Conservation (phyloP, 2,113 vertebrate species). For the Monopterus albus region DNA sequence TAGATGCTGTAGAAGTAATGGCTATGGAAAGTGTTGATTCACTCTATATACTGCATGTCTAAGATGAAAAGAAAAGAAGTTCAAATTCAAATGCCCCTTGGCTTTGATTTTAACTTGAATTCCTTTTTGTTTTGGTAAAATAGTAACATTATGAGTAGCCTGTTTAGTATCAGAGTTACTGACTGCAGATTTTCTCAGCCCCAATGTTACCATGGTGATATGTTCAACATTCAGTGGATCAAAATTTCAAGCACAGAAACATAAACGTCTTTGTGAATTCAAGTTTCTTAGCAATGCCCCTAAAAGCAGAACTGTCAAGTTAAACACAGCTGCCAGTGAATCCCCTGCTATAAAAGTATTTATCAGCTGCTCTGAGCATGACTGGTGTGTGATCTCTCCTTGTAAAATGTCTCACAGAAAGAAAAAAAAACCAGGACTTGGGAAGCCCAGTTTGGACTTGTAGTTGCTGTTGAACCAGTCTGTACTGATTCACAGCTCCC, state of each 20-base stretch:
- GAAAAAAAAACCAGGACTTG: conserved; percentile 7
- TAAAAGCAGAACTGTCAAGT: too few species aligned
- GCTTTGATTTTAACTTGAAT: not conserved
- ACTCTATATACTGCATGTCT: not conserved
- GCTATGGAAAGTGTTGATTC: conserved; percentile 25
- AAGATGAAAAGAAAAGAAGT: not conserved
- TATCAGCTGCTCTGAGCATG: too few species aligned
- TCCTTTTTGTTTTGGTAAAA: not conserved
- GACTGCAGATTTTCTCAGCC: not conserved
- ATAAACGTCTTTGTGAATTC: not conserved
- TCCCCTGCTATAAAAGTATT: too few species aligned
- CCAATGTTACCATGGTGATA: not conserved
- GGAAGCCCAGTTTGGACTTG: not conserved
- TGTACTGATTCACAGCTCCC: conserved; percentile 36
- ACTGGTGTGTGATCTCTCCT: not conserved
- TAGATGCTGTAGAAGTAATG: not conserved
- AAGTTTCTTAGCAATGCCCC: too few species aligned
- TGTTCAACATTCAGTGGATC: not conserved
- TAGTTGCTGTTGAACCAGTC: conserved; percentile 20
- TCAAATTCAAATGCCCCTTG: not conserved
- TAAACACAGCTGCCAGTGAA: too few species aligned
- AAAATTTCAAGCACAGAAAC: too few species aligned
- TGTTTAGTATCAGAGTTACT: not conserved
- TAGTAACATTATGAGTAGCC: not conserved
- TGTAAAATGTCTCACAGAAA: not conserved